These are phyloP conservation scores for Drosophila insularis DNA, from an alignment of 1,140 invertebrate species.

Conservation along the genomic window DNA sequence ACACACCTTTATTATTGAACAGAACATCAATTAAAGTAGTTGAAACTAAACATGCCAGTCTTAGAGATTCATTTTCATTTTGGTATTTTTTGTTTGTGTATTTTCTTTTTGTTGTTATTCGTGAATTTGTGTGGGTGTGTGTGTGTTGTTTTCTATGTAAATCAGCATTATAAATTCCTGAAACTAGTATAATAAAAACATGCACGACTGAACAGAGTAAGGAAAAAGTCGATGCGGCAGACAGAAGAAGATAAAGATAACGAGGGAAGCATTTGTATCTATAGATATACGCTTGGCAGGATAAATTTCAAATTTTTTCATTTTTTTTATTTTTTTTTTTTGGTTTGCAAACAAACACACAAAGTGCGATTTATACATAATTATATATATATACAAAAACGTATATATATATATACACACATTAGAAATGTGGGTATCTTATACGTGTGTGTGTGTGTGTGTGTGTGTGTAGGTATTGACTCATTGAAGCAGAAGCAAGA, in stretches of 20 bases:
- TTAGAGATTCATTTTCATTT: too few relatives aligned
- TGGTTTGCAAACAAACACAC: background rate
- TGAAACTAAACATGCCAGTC: background rate
- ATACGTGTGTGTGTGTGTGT: background rate
- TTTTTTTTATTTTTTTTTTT: too few relatives aligned
- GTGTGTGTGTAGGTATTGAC: background rate
- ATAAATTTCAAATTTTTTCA: background rate
- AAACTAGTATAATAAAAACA: constrained; percentile 28
- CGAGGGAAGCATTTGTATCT: background rate
- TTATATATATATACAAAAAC: background rate
- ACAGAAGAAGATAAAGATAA: constrained; percentile 1
- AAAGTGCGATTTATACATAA: constrained; percentile 3
- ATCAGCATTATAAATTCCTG: constrained; percentile 33
- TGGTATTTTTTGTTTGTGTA: too few relatives aligned
- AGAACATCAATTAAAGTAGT: constrained; percentile 25
- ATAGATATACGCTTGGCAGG: constrained; percentile 2
- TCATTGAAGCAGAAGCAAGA: constrained; percentile 10
- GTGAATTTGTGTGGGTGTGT: too few relatives aligned
- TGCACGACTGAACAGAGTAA: constrained; percentile 43
- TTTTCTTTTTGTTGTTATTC: too few relatives aligned
- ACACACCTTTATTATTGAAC: background rate
- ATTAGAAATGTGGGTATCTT: background rate
- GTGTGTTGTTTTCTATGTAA: constrained; percentile 37
- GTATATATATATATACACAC: background rate
- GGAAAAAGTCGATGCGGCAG: background rate